A percentile compares a stretch with the other conserved stretches of the same genome.
Conservation (phyloP, 2,113 vertebrate genomes). For the Balaenoptera acutorostrata region DNA sequence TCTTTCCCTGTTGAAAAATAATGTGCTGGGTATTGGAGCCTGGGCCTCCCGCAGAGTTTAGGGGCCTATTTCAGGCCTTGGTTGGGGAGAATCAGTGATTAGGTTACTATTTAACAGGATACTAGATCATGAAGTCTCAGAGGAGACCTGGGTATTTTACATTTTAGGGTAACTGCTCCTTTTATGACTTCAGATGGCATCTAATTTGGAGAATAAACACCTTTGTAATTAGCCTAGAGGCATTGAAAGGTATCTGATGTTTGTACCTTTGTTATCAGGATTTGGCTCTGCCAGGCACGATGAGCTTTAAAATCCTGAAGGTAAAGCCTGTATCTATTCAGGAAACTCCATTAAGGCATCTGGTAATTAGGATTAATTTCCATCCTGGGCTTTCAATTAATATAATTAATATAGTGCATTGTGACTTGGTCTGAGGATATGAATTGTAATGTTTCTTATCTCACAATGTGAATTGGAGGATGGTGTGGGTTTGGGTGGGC, state of each 20-base stretch:
- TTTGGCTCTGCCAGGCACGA: background rate
- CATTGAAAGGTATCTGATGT: background rate
- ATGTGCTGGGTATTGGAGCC: background rate
- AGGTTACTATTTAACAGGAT: slow-evolving; percentile 14
- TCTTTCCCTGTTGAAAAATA: background rate
- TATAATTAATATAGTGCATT: background rate
- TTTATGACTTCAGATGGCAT: slow-evolving; percentile 30
- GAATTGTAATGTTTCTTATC: background rate
- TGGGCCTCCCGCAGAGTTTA: background rate
- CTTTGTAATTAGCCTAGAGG: slow-evolving; percentile 16
- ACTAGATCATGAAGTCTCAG: slow-evolving; percentile 22
- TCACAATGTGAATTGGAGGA: background rate
- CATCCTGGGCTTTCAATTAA: background rate
- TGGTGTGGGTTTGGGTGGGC: background rate
- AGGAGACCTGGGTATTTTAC: slow-evolving; percentile 28
- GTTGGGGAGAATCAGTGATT: slow-evolving; percentile 18
- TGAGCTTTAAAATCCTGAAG: background rate
- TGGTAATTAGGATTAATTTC: slow-evolving; percentile 12
- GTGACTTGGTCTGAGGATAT: background rate
- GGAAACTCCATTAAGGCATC: background rate
- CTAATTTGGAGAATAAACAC: slow-evolving; percentile 37
- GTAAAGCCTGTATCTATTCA: background rate
- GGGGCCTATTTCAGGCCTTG: background rate
- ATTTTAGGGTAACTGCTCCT: slow-evolving; percentile 31
- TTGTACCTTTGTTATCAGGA: background rate